These are phyloP conservation scores for Emydoidea blandingii DNA, from an alignment of 2,797 vertebrate genomes.

Conservation along the genomic window DNA sequence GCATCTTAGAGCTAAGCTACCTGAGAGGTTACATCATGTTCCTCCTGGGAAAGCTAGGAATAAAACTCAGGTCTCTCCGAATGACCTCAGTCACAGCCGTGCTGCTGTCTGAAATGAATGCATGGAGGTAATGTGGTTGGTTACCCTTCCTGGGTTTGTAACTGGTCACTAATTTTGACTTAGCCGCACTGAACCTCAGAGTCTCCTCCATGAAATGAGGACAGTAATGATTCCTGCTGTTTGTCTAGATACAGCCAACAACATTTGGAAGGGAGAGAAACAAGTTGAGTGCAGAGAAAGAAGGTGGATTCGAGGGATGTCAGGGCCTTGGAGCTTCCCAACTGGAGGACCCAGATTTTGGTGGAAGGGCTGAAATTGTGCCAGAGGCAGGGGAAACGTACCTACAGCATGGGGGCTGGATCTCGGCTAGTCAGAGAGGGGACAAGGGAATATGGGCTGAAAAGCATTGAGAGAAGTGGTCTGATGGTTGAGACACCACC, in stretches of 20 bases:
- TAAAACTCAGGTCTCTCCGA: background rate
- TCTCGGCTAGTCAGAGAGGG: no score
- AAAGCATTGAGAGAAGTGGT: background rate
- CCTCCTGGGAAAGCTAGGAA: background rate
- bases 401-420: no score
- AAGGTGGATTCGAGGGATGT: no score
- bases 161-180: background rate
- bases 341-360: no score
- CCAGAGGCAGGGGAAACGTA: no score
- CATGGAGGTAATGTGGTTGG: background rate
- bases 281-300: background rate
- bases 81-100: background rate
- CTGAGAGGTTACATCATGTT: background rate
- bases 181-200: no score
- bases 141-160: background rate
- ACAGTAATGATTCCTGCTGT: background rate
- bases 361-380: no score
- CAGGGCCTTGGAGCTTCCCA: no score
- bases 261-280: background rate
- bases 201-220: background rate
- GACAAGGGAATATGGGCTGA: background rate
- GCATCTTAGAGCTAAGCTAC: background rate
- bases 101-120: background rate
- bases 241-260: background rate
- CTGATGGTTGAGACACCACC: background rate